Base-by-base conservation (phyloP, 2,888 invertebrate species). In the Azorinus chamasolen region DNA sequence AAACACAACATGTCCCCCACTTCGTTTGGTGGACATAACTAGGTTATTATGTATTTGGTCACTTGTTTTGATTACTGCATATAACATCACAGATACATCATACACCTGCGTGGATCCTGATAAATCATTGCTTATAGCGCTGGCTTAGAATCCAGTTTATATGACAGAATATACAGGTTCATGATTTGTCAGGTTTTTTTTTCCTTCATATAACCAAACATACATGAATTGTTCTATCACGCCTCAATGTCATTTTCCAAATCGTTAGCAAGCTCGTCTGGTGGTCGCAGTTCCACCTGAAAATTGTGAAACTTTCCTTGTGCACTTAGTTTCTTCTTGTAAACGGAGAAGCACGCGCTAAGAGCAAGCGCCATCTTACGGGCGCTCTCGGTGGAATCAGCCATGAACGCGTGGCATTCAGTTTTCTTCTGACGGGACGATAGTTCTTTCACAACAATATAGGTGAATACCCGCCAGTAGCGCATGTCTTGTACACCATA, bases 401-500 rank as follows among this genome's bases (percentile, higher is more conserved):
- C 91, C 10, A 92, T 84, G 74, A 89, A 91, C 4, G 89, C 91
- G 70, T 92, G 91, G 66, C 92, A 92, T 65, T 92, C 91, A 16
- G 89, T 87, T 53, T 86, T 82, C 72, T 89, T 87, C 16, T 86
- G 80, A 18, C 87, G 78, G 3, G 88, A 87, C 10, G 89, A 88
- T 53, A 92, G 78, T 79, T 92, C 90, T 16, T 89, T 87, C 4
- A 93, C 92, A n/a, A 92, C 86, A 63, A 93, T 92, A 72, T 90
- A 91, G 12, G 89, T 87, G 73, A 93, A 92, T 14, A 93, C 87
- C 18, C 90, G 82, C 85, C 91, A 90, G 77, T 89, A 92, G 62
- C 90, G 90, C 63, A 90, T 87, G 70, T 93, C 92, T 80, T 93
- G 93, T 6, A 92, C 92, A 24, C 91, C 92, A 83, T 93, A 93